Evolutionary conservation across 2,888 invertebrate species (phyloP), one percentile per base, ranked within the genome.

Genomic region (Trichopoda pennipes): DNA sequence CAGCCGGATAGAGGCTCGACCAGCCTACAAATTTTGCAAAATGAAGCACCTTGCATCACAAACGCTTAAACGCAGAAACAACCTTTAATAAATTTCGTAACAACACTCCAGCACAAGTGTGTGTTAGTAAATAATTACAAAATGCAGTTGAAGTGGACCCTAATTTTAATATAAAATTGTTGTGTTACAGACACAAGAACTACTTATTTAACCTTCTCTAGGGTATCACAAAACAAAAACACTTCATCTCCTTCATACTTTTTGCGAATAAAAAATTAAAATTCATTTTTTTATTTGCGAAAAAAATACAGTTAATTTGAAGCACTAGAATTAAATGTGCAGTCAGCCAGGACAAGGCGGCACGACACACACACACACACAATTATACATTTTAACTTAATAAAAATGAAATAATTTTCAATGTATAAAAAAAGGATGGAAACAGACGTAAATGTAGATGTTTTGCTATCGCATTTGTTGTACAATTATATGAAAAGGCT

Each of bases 251-350:
- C 10, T 56, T 86, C 82, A 87, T 86, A 85, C 86, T 16, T 66
- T 17, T 16, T 12, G 21, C 1, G 21, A 53, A 72, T 53, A 42
- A 19, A 49, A 53, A 86, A 87, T 88, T 86, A 86, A 51, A 69
- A 72, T 49, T 73, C 3, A 7, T 28, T 28, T 28, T 28, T 28
- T 28, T 61, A 16, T 19, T 32, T 82, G 81, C 85, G n/a, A 61
- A 56, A 49, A 86, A 87, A 86, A 87, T 38, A 88, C 88, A 88
- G 88, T 87, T 88, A 88, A 88, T 88, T 88, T 88, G 86, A 87
- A 87, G 86, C 88, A 86, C 85, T 86, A 86, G 86, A 88, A 87
- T 88, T 87, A 86, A 86, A 88, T 85, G 85, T 85, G 83, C 74
- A 76, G 77, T 35, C 83, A 49, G 35, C 9, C 28, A 55, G 69